Evolutionary conservation across 2,113 vertebrate species (phyloP).

Genomic region (Verasper variegatus): DNA sequence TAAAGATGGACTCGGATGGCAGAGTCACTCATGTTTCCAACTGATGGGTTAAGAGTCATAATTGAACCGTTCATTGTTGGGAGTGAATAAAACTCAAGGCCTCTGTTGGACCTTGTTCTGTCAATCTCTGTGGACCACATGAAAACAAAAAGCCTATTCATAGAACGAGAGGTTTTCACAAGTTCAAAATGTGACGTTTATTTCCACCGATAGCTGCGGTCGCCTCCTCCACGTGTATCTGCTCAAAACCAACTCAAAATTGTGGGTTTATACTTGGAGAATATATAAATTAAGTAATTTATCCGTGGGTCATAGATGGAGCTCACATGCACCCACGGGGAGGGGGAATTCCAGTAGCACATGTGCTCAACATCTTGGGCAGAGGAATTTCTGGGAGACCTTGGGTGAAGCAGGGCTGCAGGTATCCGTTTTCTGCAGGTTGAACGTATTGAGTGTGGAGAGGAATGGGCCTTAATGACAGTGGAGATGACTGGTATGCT

Average conservation of each 20-base stretch:
- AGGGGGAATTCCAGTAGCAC: constrained; percentile 47
- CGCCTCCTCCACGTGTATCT: constrained; percentile 15
- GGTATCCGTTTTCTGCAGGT: constrained; percentile 32
- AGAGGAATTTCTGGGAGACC: constrained; percentile 42
- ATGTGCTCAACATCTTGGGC: constrained; percentile 62
- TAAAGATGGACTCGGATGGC: constrained; percentile 39
- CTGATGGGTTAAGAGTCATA: constrained; percentile 47
- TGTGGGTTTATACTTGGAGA: constrained; percentile 39
- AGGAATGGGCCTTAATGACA: background rate
- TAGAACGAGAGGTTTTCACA: constrained; percentile 30
- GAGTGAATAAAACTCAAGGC: constrained; percentile 42
- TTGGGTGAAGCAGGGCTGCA: constrained; percentile 29
- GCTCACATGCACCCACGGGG: background rate
- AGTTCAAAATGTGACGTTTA: constrained; percentile 26
- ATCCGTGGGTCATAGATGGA: constrained; percentile 30
- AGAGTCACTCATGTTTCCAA: constrained; percentile 61
- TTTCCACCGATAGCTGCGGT: constrained; percentile 23
- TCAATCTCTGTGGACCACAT: constrained; percentile 35
- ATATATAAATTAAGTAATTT: constrained; percentile 44
- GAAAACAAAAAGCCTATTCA: constrained; percentile 26
- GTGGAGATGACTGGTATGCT: background rate
- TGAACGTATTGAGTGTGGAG: background rate
- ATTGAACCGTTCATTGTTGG: constrained; percentile 42
- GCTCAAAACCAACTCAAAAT: constrained; percentile 6
- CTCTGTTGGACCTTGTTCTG: constrained; percentile 47